Evolutionary conservation across 2,113 vertebrate genomes (phyloP), one percentile per base, ranked within the genome.

Genomic region (Patagioenas fasciata): DNA sequence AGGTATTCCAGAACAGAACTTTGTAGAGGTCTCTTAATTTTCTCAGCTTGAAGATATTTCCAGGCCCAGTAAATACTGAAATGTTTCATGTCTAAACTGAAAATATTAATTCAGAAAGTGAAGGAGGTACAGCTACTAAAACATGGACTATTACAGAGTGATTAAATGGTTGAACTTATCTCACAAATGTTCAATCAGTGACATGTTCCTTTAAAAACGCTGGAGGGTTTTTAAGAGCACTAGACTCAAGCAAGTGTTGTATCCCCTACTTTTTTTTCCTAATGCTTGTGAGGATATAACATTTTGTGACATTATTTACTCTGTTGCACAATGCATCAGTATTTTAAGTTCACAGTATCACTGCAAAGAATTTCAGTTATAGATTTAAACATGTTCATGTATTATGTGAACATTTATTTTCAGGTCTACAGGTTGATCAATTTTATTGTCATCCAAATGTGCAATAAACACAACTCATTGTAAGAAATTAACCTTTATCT

Each of bases 241-340:
- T 64, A 38, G 42, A 25, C 3, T 51, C 2, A 26, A 47, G 11
- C 3, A 88, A 0, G 0, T 58, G 15, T 56, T 74, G 3, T 23
- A 73, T 66, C 5, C 16, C 7, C 23, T 28, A 19, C 2, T 47
- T 77, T 50, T 50, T 69, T 80, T 83, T 14, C 19, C 7, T 26
- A 57, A 54, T 69, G 4, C 13, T 81, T 16, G 0, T 53, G 29
- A 77, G 17, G 4, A 29, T 11, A 23, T 11, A 67, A 1, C 0
- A 1, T 53, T 77, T 85, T 77, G 13, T 57, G 36, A 58, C 12
- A 53, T 88, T 77, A 53, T 69, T 93, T 83, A 86, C 13, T 44
- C 15, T 44, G 5, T 40, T 80, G 28, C 15, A 70, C 36, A 69
- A 54, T 12, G 17, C 6, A 42, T 42, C 10, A 8, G 7, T 77